Conservation (phyloP, 2,888 invertebrate species). For the Eristalinus sepulchralis region DNA sequence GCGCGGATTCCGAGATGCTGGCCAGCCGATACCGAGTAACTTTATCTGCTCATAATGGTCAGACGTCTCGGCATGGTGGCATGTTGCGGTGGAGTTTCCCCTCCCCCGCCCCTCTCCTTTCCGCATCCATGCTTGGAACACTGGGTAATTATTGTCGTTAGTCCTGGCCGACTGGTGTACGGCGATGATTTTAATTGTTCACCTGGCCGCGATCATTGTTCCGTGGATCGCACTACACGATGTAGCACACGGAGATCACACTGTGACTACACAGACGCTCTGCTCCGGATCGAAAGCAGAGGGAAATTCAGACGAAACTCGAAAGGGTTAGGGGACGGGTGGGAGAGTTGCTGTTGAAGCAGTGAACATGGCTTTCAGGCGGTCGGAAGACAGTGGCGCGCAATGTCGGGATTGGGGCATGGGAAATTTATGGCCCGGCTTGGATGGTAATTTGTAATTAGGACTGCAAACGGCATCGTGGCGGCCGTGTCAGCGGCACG, state of each 20-base stretch:
- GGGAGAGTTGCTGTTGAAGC: slow-evolving; percentile 10
- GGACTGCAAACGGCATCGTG: slow-evolving; percentile 49
- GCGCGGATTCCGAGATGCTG: slow-evolving; percentile 29
- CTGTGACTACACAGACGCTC: neutral
- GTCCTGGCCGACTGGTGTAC: slow-evolving; percentile 15
- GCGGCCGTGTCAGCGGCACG: neutral
- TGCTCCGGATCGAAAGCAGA: slow-evolving; percentile 46
- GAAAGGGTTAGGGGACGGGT: slow-evolving; percentile 14
- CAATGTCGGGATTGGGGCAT: slow-evolving; percentile 49
- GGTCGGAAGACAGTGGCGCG: slow-evolving; percentile 12
- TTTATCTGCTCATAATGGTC: slow-evolving; percentile 61
- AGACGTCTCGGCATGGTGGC: slow-evolving; percentile 25
- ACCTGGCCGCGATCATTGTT: slow-evolving; percentile 64
- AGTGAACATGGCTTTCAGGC: slow-evolving; percentile 49
- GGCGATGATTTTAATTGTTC: slow-evolving; percentile 68
- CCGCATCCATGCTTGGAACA: slow-evolving; percentile 35
- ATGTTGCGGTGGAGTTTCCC: slow-evolving; percentile 16
- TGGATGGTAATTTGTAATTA: slow-evolving; percentile 69
- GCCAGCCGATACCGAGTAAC: slow-evolving; percentile 36
- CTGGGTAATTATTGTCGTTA: slow-evolving; percentile 63
- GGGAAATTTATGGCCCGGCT: slow-evolving; percentile 62
- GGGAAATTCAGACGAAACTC: slow-evolving; percentile 61
- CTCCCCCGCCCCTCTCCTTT: neutral
- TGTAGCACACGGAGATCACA: slow-evolving; percentile 42
- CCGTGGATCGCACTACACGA: slow-evolving; percentile 47